A percentile compares a stretch with the other conserved stretches of the same genome.
phyloP scores from a whole-genome alignment of 2,113 vertebrate genomes.

The Gasterosteus aculeatus region DNA sequence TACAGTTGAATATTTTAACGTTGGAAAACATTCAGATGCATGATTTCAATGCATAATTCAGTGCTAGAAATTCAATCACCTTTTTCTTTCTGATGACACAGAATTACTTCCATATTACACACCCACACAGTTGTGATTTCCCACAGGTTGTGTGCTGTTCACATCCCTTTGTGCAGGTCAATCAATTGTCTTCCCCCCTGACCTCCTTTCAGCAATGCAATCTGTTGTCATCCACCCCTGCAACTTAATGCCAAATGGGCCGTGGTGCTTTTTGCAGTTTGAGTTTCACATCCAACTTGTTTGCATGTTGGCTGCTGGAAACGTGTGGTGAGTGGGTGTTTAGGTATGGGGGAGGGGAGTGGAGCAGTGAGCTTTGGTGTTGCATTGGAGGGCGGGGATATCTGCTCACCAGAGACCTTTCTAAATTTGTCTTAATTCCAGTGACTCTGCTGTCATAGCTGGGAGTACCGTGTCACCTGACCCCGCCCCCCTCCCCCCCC shows the following conservation, averaged over 20 bases:
- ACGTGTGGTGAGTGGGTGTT: conserved; percentile 33
- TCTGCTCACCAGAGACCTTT: conserved; percentile 80
- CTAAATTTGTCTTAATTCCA: conserved; percentile 85
- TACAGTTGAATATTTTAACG: too few relatives aligned
- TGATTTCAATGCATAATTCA: too few relatives aligned
- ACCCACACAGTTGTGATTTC: conserved; percentile 44
- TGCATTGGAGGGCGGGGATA: background rate
- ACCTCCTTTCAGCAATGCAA: background rate
- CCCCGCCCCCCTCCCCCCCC: conserved; percentile 4
- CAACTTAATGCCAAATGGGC: background rate
- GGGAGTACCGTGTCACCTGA: conserved; percentile 77
- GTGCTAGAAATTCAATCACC: too few relatives aligned
- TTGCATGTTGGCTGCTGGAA: conserved; percentile 4
- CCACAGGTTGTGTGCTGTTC: conserved; percentile 15
- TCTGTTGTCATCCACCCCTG: background rate
- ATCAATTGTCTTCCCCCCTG: conserved; percentile 16
- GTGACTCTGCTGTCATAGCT: conserved; percentile 83
- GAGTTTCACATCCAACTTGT: background rate
- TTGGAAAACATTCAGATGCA: too few relatives aligned
- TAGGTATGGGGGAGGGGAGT: background rate
- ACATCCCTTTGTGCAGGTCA: conserved; percentile 12
- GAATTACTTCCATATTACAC: too few relatives aligned
- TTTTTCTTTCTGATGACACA: too few relatives aligned
- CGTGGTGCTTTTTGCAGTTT: background rate
- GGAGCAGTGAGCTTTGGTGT: conserved; percentile 19